Evolutionary conservation across 2,888 invertebrate species (phyloP), one percentile per base, ranked within the genome.

Genomic region (Emmelina monodactyla): DNA sequence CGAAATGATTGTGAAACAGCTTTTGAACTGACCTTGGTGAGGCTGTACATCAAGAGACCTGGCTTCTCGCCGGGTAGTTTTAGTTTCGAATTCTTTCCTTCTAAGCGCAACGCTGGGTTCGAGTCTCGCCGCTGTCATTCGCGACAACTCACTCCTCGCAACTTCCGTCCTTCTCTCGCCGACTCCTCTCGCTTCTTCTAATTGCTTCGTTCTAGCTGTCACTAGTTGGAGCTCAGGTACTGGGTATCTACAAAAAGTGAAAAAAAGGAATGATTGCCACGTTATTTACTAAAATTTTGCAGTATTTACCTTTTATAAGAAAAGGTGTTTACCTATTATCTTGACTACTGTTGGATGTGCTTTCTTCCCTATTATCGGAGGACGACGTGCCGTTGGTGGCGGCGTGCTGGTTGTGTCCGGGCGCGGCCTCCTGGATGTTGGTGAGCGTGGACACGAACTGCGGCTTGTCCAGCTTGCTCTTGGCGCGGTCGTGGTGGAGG

Each of bases 61-160:
- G 34, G 80, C 80, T 39, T 79, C 80, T 37, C 80, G 44, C 5
- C 80, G 46, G 0, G 58, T 53, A 5, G 68, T 45, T 41, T 85
- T 75, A 6, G 83, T 83, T 58, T 90, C 91, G 57, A 88, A 90
- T 66, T 90, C 90, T 51, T 85, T 83, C 40, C 88, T 83, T 7
- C 89, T 69, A 38, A 87, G 83, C 34, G 87, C 88, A n/a, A 90
- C 90, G 55, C 88, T 89, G 16, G 89, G 89, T 46, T 87, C 87
- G 31, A 87, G 85, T 28, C 83, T 73, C 53, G 89, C 86, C 51
- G 85, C 83, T 39, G 85, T 84, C 32, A 91, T 64, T 32, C 86
- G 65, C 28, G 85, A 83, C 48, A 89, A 68, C 56, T 89, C 89
- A 48, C 88, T 88, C 36, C 85, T 83, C 45, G 85, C 88, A 33